Evolutionary conservation across 2,888 invertebrate species (phyloP).

Genomic region (Saturnia pavonia): DNA sequence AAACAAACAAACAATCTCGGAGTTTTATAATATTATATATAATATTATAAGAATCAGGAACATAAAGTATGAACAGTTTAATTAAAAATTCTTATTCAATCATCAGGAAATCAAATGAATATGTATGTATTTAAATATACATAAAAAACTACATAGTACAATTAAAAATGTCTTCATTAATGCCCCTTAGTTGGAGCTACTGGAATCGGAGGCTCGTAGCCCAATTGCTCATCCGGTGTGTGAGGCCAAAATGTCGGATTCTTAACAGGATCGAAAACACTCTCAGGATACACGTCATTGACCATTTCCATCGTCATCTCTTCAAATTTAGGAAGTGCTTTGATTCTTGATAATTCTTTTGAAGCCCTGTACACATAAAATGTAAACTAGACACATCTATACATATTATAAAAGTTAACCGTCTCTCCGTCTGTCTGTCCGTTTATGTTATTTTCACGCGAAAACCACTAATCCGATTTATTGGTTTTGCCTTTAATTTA

Average conservation of each 20-base stretch:
- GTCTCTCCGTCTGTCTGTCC: too few relatives aligned
- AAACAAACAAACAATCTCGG: too few relatives aligned
- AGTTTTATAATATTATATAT: too few relatives aligned
- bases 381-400: neutral
- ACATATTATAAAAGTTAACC: too few relatives aligned
- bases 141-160: neutral
- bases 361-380: constrained; percentile 42
- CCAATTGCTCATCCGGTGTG: constrained; percentile 59
- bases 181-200: constrained; percentile 33
- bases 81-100: too few relatives aligned
- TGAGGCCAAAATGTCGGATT: constrained; percentile 72
- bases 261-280: constrained; percentile 55
- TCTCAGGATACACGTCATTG: constrained; percentile 51
- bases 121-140: neutral
- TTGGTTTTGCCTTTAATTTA: too few relatives aligned
- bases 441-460: too few relatives aligned
- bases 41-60: too few relatives aligned
- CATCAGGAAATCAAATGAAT: neutral
- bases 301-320: constrained; percentile 68
- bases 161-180: constrained; percentile 23
- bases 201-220: constrained; percentile 43
- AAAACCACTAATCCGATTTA: too few relatives aligned
- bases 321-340: constrained; percentile 59
- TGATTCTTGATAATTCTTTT: constrained; percentile 52
- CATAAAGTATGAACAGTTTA: neutral